phyloP scores from a whole-genome alignment of 2,888 invertebrate genomes.

The Operophtera brumata region DNA sequence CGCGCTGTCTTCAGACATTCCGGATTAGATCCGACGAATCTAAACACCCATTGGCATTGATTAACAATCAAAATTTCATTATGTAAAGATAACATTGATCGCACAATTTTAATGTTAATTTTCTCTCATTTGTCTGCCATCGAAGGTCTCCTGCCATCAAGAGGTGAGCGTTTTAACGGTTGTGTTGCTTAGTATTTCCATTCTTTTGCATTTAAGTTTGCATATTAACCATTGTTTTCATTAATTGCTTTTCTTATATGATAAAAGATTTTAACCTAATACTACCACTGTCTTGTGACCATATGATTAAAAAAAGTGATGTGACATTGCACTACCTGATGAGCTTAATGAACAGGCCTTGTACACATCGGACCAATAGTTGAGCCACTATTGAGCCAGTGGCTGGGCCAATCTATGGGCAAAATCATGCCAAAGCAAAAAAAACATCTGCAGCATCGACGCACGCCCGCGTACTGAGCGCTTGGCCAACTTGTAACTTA shows the following conservation, averaged over 20 bases:
- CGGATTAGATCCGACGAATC: conserved; percentile 25
- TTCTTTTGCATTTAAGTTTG: background rate
- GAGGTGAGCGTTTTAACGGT: conserved; percentile 52
- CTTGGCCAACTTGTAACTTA: no score
- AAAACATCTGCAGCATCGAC: no score
- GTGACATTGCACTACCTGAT: no score
- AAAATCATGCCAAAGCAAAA: no score
- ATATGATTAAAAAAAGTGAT: no score
- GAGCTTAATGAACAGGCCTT: no score
- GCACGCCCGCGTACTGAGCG: no score
- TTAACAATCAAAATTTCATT: conserved; percentile 45
- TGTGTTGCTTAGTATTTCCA: conserved; percentile 19
- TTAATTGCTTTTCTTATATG: background rate
- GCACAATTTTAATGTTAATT: conserved; percentile 59
- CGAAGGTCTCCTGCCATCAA: conserved; percentile 55
- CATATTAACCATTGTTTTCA: conserved; percentile 3
- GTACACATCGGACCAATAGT: no score
- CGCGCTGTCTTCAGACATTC: conserved; percentile 54
- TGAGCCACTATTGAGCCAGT: no score
- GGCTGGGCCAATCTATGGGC: no score
- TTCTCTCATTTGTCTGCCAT: conserved; percentile 61
- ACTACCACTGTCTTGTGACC: no score
- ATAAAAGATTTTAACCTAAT: background rate
- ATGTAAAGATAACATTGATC: conserved; percentile 47
- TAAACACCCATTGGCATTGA: conserved; percentile 45